A percentile compares a stretch with the other conserved stretches of the same genome.
These are phyloP conservation scores for Polia nebulosa DNA, from an alignment of 2,888 invertebrate genomes.

Conservation along the genomic window DNA sequence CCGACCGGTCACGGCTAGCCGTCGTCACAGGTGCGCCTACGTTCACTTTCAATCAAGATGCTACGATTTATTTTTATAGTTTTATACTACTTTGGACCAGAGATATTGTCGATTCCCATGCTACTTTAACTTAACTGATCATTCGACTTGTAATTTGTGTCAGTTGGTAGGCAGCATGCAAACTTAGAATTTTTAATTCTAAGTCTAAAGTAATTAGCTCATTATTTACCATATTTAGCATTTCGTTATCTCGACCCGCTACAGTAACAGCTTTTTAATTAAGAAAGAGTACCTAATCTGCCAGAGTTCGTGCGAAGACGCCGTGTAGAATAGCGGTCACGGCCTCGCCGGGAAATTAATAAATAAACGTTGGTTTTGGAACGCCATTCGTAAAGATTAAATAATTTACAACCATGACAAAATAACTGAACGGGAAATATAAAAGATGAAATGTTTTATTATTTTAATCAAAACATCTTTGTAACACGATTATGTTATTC, in stretches of 20 bases:
- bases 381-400: conserved; percentile 58
- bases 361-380: conserved; percentile 62
- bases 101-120: conserved; percentile 54
- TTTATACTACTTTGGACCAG: conserved; percentile 60
- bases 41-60: conserved; percentile 87
- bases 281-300: conserved; percentile 71
- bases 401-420: conserved; percentile 58
- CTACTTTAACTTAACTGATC: conserved; percentile 49
- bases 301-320: conserved; percentile 70
- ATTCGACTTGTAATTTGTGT: conserved; percentile 49
- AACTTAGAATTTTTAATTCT: conserved; percentile 33
- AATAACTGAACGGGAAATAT: conserved; percentile 59
- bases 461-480: conserved; percentile 47
- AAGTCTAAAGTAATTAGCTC: conserved; percentile 61
- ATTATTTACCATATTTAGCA: conserved; percentile 61
- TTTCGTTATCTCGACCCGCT: conserved; percentile 65
- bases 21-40: conserved; percentile 86
- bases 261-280: conserved; percentile 74
- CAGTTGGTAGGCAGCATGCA: conserved; percentile 35
- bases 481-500: conserved; percentile 41
- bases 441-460: conserved; percentile 38
- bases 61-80: conserved; percentile 79
- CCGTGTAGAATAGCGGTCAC: conserved; percentile 71
- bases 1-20: conserved; percentile 80
- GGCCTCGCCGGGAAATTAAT: conserved; percentile 69